Percentiles rank a stretch among this genome's conserved stretches.
phyloP scores from a whole-genome alignment of 1,140 invertebrate genomes.

The Drosophila littoralis region DNA sequence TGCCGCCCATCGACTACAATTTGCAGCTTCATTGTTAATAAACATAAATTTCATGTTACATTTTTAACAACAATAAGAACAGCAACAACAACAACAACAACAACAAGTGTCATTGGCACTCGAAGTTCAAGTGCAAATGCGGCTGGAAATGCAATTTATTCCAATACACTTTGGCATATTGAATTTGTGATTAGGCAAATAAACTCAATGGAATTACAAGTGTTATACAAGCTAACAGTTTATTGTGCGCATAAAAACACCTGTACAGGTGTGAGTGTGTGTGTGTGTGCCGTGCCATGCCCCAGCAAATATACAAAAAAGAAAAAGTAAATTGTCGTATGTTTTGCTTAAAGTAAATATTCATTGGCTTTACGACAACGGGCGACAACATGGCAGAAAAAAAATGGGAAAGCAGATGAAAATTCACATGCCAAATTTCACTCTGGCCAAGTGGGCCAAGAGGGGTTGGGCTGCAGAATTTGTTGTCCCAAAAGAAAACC shows the following conservation, averaged over 20 bases:
- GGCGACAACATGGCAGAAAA: neutral
- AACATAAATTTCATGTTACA: slow-evolving; percentile 45
- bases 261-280: slow-evolving; percentile 10
- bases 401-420: slow-evolving; percentile 33
- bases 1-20: slow-evolving; percentile 23
- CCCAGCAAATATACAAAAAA: slow-evolving; percentile 37
- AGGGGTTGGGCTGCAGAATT: neutral
- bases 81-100: neutral
- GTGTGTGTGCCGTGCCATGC: neutral
- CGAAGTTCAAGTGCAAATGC: slow-evolving; percentile 51
- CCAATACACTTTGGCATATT: slow-evolving; percentile 79
- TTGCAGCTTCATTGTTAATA: slow-evolving; percentile 46
- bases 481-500: slow-evolving; percentile 37
- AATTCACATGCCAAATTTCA: slow-evolving; percentile 55
- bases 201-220: slow-evolving; percentile 72
- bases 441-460: slow-evolving; percentile 44
- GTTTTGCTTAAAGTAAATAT: slow-evolving; percentile 74
- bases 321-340: slow-evolving; percentile 38
- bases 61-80: slow-evolving; percentile 16
- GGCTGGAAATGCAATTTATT: slow-evolving; percentile 65
- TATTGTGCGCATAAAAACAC: slow-evolving; percentile 33
- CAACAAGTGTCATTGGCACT: slow-evolving; percentile 44
- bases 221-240: slow-evolving; percentile 59
- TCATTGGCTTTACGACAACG: slow-evolving; percentile 58
- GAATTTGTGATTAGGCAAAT: slow-evolving; percentile 81